Percentiles rank a stretch among this genome's conserved stretches.
These are phyloP conservation scores for Lissocephala sabroskyi DNA, from an alignment of 2,888 invertebrate genomes.

Conservation along the genomic window DNA sequence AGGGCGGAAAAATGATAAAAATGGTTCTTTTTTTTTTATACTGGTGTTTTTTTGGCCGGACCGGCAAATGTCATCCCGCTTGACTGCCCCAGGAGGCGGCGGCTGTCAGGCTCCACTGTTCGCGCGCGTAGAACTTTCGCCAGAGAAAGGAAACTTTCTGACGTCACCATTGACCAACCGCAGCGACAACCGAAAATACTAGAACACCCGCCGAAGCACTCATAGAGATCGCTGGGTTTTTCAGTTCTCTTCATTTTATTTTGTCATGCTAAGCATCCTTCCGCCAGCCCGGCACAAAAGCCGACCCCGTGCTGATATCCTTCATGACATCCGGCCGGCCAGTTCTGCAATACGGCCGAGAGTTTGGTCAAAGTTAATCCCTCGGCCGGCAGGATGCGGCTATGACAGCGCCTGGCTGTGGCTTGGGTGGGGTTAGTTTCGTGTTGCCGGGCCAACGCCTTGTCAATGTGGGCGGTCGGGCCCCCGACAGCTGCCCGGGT, in stretches of 20 bases:
- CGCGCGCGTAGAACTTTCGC: conserved; percentile 18
- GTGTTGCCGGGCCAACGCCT: no score
- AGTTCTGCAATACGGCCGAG: no score
- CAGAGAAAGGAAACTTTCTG: conserved; percentile 27
- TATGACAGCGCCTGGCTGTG: conserved; percentile 30
- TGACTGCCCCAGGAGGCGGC: conserved; percentile 14
- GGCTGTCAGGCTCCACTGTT: no score
- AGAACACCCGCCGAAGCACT: conserved; percentile 4
- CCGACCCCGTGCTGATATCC: conserved; percentile 37
- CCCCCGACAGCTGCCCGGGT: no score
- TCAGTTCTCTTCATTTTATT: conserved; percentile 15
- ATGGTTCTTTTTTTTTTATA: background rate
- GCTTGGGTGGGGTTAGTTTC: conserved; percentile 18
- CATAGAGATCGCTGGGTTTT: no score
- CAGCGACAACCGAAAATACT: conserved; percentile 1
- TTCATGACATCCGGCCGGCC: conserved; percentile 36
- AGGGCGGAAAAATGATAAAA: background rate
- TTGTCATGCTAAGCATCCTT: no score
- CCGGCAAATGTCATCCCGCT: conserved; percentile 28
- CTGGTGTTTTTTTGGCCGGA: background rate
- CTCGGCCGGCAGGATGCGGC: conserved; percentile 40
- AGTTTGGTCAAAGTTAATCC: conserved; percentile 44
- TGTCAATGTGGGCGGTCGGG: no score
- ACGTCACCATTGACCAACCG: conserved; percentile 23
- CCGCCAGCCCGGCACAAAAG: conserved; percentile 1